These are phyloP conservation scores for Thecocarcelia acutangulata DNA, from an alignment of 2,888 invertebrate species.

Conservation along the genomic window DNA sequence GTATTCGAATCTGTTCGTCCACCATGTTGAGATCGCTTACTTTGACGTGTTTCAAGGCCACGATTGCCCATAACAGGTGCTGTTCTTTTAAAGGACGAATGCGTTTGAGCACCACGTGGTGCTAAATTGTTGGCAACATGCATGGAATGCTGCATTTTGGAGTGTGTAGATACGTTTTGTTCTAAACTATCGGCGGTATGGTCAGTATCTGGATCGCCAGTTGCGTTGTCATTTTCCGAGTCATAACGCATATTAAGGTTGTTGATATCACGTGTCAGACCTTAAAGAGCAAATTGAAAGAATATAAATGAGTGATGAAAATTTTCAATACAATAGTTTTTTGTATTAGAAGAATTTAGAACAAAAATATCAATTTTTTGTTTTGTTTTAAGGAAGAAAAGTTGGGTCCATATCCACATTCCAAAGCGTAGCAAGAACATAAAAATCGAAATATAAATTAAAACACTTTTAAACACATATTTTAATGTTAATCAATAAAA, in stretches of 20 bases:
- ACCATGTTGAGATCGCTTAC: slow-evolving; percentile 82
- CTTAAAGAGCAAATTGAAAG: slow-evolving; percentile 70
- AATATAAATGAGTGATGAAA: not conserved
- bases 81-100: slow-evolving; percentile 83
- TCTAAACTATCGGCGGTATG: slow-evolving; percentile 85
- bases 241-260: slow-evolving; percentile 81
- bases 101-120: slow-evolving; percentile 80
- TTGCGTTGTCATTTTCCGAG: slow-evolving; percentile 83
- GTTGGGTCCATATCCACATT: slow-evolving; percentile 58
- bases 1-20: slow-evolving; percentile 55
- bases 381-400: slow-evolving; percentile 32
- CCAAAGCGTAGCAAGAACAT: slow-evolving; percentile 61
- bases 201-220: slow-evolving; percentile 87
- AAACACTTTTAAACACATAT: slow-evolving; percentile 32
- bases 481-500: slow-evolving; percentile 21
- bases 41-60: slow-evolving; percentile 84
- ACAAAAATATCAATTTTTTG: slow-evolving; percentile 9
- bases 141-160: slow-evolving; percentile 82
- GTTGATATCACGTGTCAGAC: slow-evolving; percentile 80
- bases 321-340: not conserved
- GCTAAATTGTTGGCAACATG: slow-evolving; percentile 75
- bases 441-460: slow-evolving; percentile 9
- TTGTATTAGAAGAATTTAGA: not conserved
- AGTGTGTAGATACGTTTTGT: slow-evolving; percentile 74
- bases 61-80: slow-evolving; percentile 85